Base-by-base conservation (phyloP, 2,888 invertebrate species). In the Adineta ricciae region DNA sequence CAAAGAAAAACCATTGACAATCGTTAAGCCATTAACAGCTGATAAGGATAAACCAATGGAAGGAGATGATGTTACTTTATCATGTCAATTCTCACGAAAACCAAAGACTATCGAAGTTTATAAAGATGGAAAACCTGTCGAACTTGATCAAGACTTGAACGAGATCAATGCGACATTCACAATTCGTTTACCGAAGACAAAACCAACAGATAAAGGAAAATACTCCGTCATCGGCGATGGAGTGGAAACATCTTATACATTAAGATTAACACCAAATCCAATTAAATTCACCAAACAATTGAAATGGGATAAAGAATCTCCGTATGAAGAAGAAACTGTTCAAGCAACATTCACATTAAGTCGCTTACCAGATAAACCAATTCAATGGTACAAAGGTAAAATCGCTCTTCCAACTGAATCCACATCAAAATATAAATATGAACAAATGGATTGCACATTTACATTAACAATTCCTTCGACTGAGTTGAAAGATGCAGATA, bases 141-240 rank as follows among this genome's bases (percentile, higher is more conserved):
- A 38, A 11, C 5, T 41, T 41, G 78, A 78, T n/a, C 24, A 41
- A 78, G 24, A 78, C 38, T 41, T 41, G 1, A 78, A 78, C 4
- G 78, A 78, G 24, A 14, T n/a, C 11, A 7, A 78, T 78, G 24
- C 41, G n/a, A 78, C 41, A 78, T 78, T 78, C n/a, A 78, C 8
- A 41, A 78, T 78, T 1, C 24, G n/a, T n/a, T 78, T 78, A 78
- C 78, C 78, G n/a, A 78, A 78, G 41, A 78, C 78, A 24, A 78
- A 78, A 78, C n/a, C 78, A n/a, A 78, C 38, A 24, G 78, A 78
- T 14, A 78, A 78, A 78, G 78, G 78, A 41, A 78, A 78, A 78
- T 78, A 78, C 41, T 41, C 78, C 8, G 78, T 78, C 24, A 78
- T 14, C n/a, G 78, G 24, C 16, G 78, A 78, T 78, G 78, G n/a